phyloP scores from a whole-genome alignment of 2,888 invertebrate species.

The Melinaea marsaeus region DNA sequence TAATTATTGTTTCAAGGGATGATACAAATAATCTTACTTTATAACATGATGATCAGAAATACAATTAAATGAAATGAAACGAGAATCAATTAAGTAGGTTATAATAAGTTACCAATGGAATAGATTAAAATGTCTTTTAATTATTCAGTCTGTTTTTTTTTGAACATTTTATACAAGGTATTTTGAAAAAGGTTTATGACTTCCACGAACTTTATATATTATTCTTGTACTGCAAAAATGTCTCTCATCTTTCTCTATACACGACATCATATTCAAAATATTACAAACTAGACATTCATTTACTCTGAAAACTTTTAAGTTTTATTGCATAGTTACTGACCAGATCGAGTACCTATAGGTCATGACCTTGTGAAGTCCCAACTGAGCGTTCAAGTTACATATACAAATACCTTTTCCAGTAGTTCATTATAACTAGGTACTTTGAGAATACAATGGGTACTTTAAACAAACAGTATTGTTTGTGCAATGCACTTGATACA shows the following conservation, averaged over 20 bases:
- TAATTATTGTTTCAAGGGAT: background rate
- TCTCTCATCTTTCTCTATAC: no score
- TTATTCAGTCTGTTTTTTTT: no score
- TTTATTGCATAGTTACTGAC: conserved; percentile 16
- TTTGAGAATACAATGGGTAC: conserved; percentile 25
- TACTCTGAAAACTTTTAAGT: background rate
- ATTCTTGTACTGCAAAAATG: no score
- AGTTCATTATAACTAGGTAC: conserved; percentile 24
- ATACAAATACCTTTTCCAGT: conserved; percentile 49
- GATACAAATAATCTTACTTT: no score
- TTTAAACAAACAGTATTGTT: conserved; percentile 22
- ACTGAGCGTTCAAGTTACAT: conserved; percentile 49
- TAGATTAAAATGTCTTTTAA: no score
- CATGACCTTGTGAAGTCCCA: conserved; percentile 35
- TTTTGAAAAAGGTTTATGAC: no score
- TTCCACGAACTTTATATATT: no score
- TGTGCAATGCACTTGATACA: conserved; percentile 1
- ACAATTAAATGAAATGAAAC: no score
- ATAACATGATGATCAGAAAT: no score
- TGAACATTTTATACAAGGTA: no score
- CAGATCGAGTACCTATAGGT: conserved; percentile 42
- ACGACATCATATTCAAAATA: conserved; percentile 4
- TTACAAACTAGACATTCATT: background rate
- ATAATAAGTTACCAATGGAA: no score
- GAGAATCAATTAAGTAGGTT: no score